A percentile compares a stretch with the other conserved stretches of the same genome.
These are phyloP conservation scores for Latheticus oryzae DNA, from an alignment of 2,888 invertebrate genomes.

Conservation along the genomic window DNA sequence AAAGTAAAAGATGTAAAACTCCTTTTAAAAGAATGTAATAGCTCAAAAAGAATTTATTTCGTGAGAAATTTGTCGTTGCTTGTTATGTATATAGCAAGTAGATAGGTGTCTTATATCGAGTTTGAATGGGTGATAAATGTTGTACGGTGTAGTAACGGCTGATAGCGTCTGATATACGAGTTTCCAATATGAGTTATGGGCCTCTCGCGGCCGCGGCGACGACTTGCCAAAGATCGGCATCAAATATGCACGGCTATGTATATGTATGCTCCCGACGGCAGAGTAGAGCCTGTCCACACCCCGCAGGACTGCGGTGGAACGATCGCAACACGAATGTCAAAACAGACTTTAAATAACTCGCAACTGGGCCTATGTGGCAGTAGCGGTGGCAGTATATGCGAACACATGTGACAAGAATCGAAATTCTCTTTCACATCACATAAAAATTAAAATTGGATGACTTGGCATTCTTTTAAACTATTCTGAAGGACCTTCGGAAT, in stretches of 20 bases:
- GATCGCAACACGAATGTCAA: constrained; percentile 43
- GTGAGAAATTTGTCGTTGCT: constrained; percentile 21
- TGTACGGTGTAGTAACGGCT: constrained; percentile 53
- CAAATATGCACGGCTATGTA: constrained; percentile 63
- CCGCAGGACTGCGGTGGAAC: constrained; percentile 43
- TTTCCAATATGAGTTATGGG: constrained; percentile 66
- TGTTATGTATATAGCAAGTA: constrained; percentile 29
- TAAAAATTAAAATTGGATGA: constrained; percentile 23
- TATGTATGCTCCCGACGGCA: constrained; percentile 46
- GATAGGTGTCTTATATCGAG: no score
- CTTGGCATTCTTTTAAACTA: no score
- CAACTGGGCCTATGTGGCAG: constrained; percentile 32
- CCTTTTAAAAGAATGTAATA: no score
- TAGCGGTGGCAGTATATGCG: background rate
- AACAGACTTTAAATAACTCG: constrained; percentile 41
- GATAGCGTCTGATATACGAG: constrained; percentile 64
- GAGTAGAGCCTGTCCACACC: constrained; percentile 37
- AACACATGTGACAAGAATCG: constrained; percentile 35
- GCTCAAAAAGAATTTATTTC: no score
- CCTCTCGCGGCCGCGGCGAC: constrained; percentile 63
- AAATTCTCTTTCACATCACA: constrained; percentile 12
- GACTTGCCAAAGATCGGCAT: constrained; percentile 64
- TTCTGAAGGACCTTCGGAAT: no score
- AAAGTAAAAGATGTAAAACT: no score
- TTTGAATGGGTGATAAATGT: constrained; percentile 53